Evolutionary conservation across 1,140 invertebrate genomes (phyloP).

Genomic region (Ectropis grisescens): DNA sequence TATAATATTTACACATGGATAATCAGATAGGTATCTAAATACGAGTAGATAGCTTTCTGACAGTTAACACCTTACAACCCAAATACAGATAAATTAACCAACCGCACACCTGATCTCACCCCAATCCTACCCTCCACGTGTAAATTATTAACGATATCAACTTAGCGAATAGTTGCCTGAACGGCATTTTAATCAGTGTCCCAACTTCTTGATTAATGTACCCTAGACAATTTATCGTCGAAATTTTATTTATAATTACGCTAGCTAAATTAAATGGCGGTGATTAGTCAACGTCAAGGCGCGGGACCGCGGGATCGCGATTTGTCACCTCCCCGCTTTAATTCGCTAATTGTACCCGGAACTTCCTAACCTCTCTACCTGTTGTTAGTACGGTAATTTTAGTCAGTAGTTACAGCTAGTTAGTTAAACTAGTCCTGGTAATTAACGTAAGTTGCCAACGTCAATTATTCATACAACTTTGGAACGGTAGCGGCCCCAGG

Average conservation of each 20-base stretch:
- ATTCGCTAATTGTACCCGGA: constrained; percentile 58
- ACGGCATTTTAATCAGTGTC: constrained; percentile 72
- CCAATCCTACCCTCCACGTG: constrained; percentile 28
- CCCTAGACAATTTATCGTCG: constrained; percentile 60
- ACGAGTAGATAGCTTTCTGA: too few species aligned
- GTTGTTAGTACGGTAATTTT: constrained; percentile 32
- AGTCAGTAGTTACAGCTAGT: constrained; percentile 22
- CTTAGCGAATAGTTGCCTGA: constrained; percentile 63
- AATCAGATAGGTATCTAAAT: too few species aligned
- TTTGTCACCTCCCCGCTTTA: constrained; percentile 61
- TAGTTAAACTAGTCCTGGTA: too few species aligned
- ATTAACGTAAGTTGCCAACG: constrained; percentile 7
- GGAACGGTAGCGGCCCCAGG: too few species aligned
- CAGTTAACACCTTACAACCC: too few species aligned
- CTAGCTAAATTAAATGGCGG: constrained; percentile 58
- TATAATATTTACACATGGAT: too few species aligned
- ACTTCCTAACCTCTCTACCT: constrained; percentile 50
- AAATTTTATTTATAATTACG: constrained; percentile 70
- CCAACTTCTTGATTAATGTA: constrained; percentile 71
- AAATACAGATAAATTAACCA: neutral
- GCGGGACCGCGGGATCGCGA: constrained; percentile 46
- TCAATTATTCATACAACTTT: constrained; percentile 23
- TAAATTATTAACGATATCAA: constrained; percentile 66
- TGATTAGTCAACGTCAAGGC: constrained; percentile 61
- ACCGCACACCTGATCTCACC: constrained; percentile 33